phyloP scores from a whole-genome alignment of 1,140 invertebrate genomes.

The Brachionus rubens region DNA sequence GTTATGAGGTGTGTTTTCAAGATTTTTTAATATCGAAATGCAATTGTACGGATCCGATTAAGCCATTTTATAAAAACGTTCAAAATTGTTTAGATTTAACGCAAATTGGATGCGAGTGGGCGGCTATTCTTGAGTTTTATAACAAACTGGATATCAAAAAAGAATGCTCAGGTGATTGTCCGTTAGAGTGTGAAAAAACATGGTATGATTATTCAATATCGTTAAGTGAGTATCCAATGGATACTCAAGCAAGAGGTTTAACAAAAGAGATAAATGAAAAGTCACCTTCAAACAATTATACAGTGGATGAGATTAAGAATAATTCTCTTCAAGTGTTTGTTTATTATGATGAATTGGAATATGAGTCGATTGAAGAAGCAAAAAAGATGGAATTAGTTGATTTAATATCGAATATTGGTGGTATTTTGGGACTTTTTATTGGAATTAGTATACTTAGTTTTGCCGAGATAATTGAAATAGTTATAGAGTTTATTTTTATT shows the following conservation, averaged over 20 bases:
- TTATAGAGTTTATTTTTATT: too few species aligned
- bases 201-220: background rate
- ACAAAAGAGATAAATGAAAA: background rate
- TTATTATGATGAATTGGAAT: background rate
- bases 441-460: too few species aligned
- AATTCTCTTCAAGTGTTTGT: background rate
- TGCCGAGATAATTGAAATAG: background rate
- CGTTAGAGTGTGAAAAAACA: slow-evolving; percentile 4
- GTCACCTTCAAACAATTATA: background rate
- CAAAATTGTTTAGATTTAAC: too few species aligned
- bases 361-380: background rate
- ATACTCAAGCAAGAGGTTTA: background rate
- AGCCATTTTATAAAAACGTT: background rate
- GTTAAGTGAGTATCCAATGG: slow-evolving; percentile 1
- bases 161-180: background rate
- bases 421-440: too few species aligned
- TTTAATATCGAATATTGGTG: background rate
- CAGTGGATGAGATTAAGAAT: background rate
- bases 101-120: too few species aligned
- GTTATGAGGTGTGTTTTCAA: background rate
- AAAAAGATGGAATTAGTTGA: background rate
- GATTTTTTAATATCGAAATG: background rate
- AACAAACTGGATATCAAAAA: background rate
- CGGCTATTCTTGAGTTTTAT: too few species aligned
- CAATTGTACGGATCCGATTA: background rate